Percentiles rank a stretch among this genome's conserved stretches.
Conservation (phyloP, 2,113 vertebrate species). For the Collichthys lucidus region DNA sequence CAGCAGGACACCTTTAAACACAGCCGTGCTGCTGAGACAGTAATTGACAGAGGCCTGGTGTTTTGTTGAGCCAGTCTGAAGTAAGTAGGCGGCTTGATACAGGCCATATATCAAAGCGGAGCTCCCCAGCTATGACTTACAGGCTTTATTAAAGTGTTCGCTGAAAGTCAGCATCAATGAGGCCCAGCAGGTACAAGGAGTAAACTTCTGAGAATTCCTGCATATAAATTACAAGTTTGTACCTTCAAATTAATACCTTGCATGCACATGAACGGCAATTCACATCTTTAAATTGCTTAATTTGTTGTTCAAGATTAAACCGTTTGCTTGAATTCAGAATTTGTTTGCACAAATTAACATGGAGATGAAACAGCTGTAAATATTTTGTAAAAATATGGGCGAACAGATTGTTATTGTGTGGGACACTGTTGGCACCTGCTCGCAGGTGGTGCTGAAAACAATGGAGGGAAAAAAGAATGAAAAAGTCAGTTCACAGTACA, state of each 20-base stretch:
- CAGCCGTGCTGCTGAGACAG: background rate
- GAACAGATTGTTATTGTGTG: slow-evolving; percentile 5
- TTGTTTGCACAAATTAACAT: slow-evolving; percentile 13
- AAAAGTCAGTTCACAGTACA: background rate
- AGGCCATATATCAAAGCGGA: slow-evolving; percentile 1
- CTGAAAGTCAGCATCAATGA: background rate
- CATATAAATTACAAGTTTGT: slow-evolving; percentile 5
- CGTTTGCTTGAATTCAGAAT: background rate
- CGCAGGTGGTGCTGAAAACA: background rate
- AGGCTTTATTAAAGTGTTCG: slow-evolving; percentile 10
- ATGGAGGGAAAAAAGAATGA: background rate
- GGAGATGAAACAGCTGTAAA: background rate
- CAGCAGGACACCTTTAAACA: background rate
- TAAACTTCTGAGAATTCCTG: background rate
- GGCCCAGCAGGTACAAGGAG: background rate
- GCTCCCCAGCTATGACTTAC: background rate
- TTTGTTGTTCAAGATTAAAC: background rate
- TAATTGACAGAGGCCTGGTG: slow-evolving; percentile 9
- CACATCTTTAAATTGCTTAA: background rate
- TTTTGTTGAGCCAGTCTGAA: slow-evolving; percentile 6
- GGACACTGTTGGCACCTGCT: background rate
- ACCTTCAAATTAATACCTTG: slow-evolving; percentile 3
- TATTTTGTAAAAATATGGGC: background rate
- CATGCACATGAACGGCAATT: background rate
- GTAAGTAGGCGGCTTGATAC: background rate